Evolutionary conservation across 2,113 vertebrate species (phyloP), one percentile per base, ranked within the genome.

Genomic region (Pogonocichla stellata): DNA sequence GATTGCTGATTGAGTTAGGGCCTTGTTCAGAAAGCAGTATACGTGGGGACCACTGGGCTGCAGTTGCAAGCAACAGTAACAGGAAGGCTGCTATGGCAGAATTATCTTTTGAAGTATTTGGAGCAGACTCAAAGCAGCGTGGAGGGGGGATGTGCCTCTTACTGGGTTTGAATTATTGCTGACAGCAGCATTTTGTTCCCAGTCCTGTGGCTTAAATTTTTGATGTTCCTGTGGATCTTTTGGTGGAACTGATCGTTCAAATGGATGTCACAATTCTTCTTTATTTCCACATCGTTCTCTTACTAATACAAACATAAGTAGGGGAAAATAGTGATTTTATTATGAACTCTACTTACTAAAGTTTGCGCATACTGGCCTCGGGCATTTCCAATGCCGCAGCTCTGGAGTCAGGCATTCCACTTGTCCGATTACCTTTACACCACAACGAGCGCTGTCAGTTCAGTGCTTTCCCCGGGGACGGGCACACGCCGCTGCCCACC

Each of bases 221-320:
- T 23, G 24, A 47, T 28, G 42, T 36, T 34, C 34, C 28, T 8
- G 16, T 28, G n/a, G 31, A 19, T 57, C 54, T 80, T 69, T 8
- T 4, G 42, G 45, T 14, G 60, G 28, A 61, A 74, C 16, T 14
- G 14, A 45, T 31, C 0, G 0, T 43, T 58, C 25, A n/a, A 67
- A 42, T 0, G 2, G 48, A n/a, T 3, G 2, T 8, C 45, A 13
- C 0, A 0, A 14, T 48, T 29, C 8, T 60, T 56, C 31, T 33
- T 64, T 36, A 40, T 11, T 69, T 67, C 36, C 19, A 8, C 16
- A 12, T 17, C 0, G 0, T 26, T 72, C 72, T 45, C 72, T 70
- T 58, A 43, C 5, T n/a, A 8, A 60, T 45, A 34, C 40, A 23
- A 66, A 60, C 8, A 3, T 9, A 79, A 56, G 18, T 5, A 56